A percentile compares a stretch with the other conserved stretches of the same genome.
phyloP scores from a whole-genome alignment of 2,888 invertebrate genomes.

The Hypercompe scribonia region DNA sequence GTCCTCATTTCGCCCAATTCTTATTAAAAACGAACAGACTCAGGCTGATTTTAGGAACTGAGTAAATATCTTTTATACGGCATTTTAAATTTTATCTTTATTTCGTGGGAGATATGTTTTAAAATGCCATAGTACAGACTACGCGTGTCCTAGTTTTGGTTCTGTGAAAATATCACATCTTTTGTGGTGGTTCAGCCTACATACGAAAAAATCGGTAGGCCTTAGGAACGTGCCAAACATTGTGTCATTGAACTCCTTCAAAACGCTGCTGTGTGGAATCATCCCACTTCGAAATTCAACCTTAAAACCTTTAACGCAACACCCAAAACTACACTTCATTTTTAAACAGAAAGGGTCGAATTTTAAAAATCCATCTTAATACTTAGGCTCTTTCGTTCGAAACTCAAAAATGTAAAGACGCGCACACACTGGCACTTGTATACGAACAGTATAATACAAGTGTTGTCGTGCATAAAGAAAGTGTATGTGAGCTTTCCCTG shows the following conservation, averaged over 20 bases:
- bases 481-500: slow-evolving; percentile 84
- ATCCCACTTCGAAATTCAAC: slow-evolving; percentile 60
- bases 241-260: slow-evolving; percentile 81
- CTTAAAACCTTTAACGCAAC: slow-evolving; percentile 51
- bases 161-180: slow-evolving; percentile 74
- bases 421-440: slow-evolving; percentile 69
- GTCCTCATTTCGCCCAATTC: slow-evolving; percentile 73
- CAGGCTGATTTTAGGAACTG: slow-evolving; percentile 39
- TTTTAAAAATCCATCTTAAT: slow-evolving; percentile 67
- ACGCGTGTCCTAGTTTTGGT: slow-evolving; percentile 77
- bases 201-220: slow-evolving; percentile 76
- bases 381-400: slow-evolving; percentile 77
- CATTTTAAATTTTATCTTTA: slow-evolving; percentile 58
- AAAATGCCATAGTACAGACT: slow-evolving; percentile 59
- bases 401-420: slow-evolving; percentile 76
- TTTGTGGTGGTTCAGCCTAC: slow-evolving; percentile 70
- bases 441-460: slow-evolving; percentile 59
- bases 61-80: slow-evolving; percentile 45
- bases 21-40: slow-evolving; percentile 60
- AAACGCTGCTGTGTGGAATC: slow-evolving; percentile 68
- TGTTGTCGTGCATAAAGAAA: slow-evolving; percentile 72
- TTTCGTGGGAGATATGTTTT: slow-evolving; percentile 72
- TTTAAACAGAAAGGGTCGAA: slow-evolving; percentile 64
- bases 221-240: slow-evolving; percentile 78
- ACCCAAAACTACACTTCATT: slow-evolving; percentile 62